Conservation (phyloP, 2,888 invertebrate genomes). For the Drosophila melanosoma region DNA sequence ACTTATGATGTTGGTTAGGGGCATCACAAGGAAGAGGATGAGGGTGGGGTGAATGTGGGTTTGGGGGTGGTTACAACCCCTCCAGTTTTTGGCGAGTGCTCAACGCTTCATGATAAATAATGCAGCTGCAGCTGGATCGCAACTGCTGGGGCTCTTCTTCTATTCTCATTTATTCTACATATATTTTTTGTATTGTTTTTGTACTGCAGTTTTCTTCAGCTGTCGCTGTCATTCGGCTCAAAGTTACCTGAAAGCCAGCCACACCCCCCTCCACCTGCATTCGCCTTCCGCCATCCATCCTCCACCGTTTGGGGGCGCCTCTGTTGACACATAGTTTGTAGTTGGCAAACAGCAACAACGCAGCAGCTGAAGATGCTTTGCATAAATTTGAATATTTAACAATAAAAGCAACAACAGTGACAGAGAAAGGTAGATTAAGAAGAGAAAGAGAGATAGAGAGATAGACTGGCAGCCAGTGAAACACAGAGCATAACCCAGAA, state of each 20-base stretch:
- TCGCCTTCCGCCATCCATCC: background rate
- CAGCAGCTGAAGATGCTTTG: conserved; percentile 73
- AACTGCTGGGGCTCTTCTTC: conserved; percentile 4
- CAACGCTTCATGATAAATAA: conserved; percentile 68
- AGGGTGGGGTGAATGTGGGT: background rate
- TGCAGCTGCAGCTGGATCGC: conserved; percentile 55
- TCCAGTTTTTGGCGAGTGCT: conserved; percentile 60
- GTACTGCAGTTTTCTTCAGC: conserved; percentile 56
- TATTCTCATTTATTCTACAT: background rate
- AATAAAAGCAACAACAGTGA: conserved; percentile 55
- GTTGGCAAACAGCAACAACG: conserved; percentile 64
- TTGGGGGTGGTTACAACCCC: conserved; percentile 25
- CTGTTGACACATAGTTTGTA: conserved; percentile 76
- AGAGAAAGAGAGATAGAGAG: background rate
- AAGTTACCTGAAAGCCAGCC: conserved; percentile 40
- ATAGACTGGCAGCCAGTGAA: background rate
- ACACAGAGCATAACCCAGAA: conserved; percentile 23
- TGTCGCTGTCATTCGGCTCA: conserved; percentile 57
- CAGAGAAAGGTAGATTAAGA: background rate
- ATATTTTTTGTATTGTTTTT: conserved; percentile 4
- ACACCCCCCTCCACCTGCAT: conserved; percentile 4
- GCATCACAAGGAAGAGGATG: background rate
- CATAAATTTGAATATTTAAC: conserved; percentile 78
- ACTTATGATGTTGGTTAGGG: conserved; percentile 25
- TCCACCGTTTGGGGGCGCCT: conserved; percentile 24